Conservation (phyloP, 2,888 invertebrate species). For the Hyalella azteca region DNA sequence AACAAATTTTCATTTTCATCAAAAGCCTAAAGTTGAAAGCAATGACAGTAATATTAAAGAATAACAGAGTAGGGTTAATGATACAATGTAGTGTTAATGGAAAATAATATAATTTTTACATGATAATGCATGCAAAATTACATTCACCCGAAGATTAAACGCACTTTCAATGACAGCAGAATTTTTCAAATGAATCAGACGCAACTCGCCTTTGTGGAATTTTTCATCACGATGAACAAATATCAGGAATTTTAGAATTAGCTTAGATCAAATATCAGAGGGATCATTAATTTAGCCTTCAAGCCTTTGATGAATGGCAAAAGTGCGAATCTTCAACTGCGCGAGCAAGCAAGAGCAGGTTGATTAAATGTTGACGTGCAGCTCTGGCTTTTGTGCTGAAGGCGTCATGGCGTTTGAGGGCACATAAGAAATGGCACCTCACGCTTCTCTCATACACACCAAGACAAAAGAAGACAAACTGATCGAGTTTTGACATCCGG, state of each 20-base stretch:
- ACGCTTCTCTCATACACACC: slow-evolving; percentile 7
- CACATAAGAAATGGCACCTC: slow-evolving; percentile 24
- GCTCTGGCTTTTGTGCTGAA: slow-evolving; percentile 6
- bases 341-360: slow-evolving; percentile 1
- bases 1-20: too few species aligned
- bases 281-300: not conserved
- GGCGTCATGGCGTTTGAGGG: not conserved
- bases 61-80: too few species aligned
- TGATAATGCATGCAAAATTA: too few species aligned
- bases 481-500: slow-evolving; percentile 37
- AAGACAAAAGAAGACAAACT: slow-evolving; percentile 31
- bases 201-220: not conserved
- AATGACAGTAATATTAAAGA: too few species aligned
- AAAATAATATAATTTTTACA: too few species aligned
- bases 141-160: too few species aligned
- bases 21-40: too few species aligned
- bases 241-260: not conserved
- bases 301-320: not conserved
- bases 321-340: slow-evolving; percentile 26
- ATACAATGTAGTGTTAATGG: too few species aligned
- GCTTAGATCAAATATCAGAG: not conserved
- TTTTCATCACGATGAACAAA: not conserved
- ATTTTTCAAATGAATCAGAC: not conserved
- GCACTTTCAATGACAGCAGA: too few species aligned
- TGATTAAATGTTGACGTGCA: slow-evolving; percentile 26